phyloP scores from a whole-genome alignment of 92 coral and sea anemone species.

The Galaxea fascicularis region DNA sequence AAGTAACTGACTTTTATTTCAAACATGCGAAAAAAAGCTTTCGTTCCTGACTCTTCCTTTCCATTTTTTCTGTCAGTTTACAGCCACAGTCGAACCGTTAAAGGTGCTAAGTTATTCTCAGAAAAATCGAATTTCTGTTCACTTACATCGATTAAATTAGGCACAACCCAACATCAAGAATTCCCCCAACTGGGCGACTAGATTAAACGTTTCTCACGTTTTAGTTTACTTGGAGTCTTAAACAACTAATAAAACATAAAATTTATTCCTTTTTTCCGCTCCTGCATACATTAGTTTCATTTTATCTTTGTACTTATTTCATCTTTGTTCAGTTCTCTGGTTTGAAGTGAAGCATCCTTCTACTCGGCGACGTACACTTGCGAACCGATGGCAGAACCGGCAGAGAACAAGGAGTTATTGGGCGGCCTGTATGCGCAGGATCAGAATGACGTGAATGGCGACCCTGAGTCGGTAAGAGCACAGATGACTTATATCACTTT shows the following conservation, averaged over 20 bases:
- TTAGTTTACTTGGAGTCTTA: background rate
- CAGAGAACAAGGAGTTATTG: slow-evolving; percentile 62
- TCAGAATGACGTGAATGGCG: slow-evolving; percentile 49
- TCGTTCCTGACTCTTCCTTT: too few species aligned
- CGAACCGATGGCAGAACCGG: slow-evolving; percentile 37
- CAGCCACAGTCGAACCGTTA: too few species aligned
- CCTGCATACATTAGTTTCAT: background rate
- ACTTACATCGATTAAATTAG: too few species aligned
- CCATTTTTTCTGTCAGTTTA: too few species aligned
- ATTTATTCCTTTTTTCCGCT: background rate
- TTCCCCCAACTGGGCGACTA: too few species aligned
- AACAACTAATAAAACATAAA: slow-evolving; percentile 25
- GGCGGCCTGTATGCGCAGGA: slow-evolving; percentile 67
- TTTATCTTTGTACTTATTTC: too few species aligned
- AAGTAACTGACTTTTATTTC: too few species aligned
- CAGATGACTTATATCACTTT: background rate
- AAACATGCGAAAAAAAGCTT: too few species aligned
- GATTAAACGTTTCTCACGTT: background rate
- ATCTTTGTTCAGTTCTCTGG: background rate
- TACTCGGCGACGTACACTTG: background rate
- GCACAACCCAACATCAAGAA: too few species aligned
- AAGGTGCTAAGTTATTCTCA: too few species aligned
- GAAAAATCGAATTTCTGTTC: too few species aligned
- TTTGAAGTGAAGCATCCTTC: background rate
- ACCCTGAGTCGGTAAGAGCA: slow-evolving; percentile 39